phyloP scores from a whole-genome alignment of 2,888 invertebrate species.

The Campoplex nolae region DNA sequence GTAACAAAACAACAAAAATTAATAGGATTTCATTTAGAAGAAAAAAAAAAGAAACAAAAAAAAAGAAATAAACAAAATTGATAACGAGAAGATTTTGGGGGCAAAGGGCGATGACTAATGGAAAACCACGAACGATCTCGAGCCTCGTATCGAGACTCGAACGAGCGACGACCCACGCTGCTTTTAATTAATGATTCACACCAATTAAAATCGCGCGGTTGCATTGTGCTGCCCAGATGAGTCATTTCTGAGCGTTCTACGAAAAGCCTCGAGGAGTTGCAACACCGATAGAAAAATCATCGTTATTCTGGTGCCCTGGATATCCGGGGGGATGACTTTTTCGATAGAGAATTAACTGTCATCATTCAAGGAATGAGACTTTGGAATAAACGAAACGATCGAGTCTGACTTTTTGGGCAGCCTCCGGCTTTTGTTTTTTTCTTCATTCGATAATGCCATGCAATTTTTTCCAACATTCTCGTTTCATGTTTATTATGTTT shows the following conservation, averaged over 20 bases:
- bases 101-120: conserved; percentile 1
- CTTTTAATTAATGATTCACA: conserved; percentile 27
- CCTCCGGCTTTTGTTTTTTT: background rate
- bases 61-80: too few species aligned
- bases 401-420: background rate
- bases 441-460: background rate
- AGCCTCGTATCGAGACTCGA: conserved; percentile 17
- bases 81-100: background rate
- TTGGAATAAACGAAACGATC: background rate
- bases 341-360: background rate
- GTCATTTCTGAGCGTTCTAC: background rate
- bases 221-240: background rate
- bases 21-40: background rate
- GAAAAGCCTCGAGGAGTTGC: background rate
- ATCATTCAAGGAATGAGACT: background rate
- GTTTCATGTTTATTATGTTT: background rate
- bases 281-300: background rate
- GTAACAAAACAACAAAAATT: conserved; percentile 49
- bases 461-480: conserved; percentile 1
- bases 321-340: background rate
- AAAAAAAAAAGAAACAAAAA: too few species aligned
- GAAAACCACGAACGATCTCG: background rate
- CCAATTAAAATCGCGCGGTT: conserved; percentile 26
- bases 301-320: too few species aligned
- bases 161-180: conserved; percentile 15